Base-by-base conservation (phyloP, 2,797 vertebrate species). In the Chelonia mydas region DNA sequence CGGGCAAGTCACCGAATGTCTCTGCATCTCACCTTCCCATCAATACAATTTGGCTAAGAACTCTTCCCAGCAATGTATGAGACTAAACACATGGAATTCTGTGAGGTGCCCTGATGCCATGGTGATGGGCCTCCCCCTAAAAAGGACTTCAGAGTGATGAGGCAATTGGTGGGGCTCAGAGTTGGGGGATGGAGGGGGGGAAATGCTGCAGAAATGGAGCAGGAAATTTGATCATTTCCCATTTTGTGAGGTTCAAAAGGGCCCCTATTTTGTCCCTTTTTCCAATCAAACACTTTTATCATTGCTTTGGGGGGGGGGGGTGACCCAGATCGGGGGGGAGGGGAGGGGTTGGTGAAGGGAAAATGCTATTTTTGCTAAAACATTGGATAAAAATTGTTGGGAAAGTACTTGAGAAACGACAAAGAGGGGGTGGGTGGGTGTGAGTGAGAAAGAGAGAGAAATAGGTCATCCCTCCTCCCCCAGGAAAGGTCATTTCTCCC, bases 391-490 rank as follows among this genome's bases (percentile, higher is more conserved):
- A 72, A 37, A 25, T 41, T 37, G 37, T 72, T 41, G 68, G n/a
- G 23, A 72, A 68, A 72, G 23, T 37, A 68, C 21, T 68, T 11
- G 65, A n/a, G 19, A 68, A 68, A 68, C 2, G 1, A 68, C 27
- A 31, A 15, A 53, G 53, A 2, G 53, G 3, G 21, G 2, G 11
- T 6, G 25, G 3, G 33, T 2, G 61, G 8, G 33, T 17, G 7
- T 19, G 17, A 16, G 33, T 3, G 54, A 25, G 10, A 4, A 4
- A 27, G 21, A 37, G 65, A 37, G 17, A 41, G n/a, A 37, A 23
- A 41, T 23, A 37, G 11, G 17, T 68, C 61, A 37, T 21, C 17
- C 4, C 57, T 59, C n/a, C 33, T 9, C 61, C 9, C 7, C 17
- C 33, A n/a, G 16, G 7, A 68, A 68, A 68, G n/a, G n/a, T n/a